Evolutionary conservation across 2,113 vertebrate species (phyloP).

Genomic region (Prietella phreatophila): DNA sequence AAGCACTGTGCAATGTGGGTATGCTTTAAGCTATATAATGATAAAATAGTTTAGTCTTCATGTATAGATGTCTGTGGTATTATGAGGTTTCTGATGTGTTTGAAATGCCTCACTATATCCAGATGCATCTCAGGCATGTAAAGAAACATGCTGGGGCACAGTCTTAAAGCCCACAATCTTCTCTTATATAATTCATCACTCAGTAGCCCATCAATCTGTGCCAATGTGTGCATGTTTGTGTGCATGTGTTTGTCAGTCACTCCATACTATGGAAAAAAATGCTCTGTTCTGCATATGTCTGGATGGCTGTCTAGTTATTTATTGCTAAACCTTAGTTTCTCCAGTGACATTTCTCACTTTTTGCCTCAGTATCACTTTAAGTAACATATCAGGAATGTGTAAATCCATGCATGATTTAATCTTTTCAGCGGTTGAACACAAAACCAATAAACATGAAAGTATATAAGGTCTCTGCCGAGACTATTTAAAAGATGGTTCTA

Average conservation of each 20-base stretch:
- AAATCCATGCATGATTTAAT: neutral
- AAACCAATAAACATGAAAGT: neutral
- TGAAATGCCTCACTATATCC: slow-evolving; percentile 10
- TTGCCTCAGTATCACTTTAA: neutral
- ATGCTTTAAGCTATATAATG: neutral
- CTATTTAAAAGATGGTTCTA: slow-evolving; percentile 37
- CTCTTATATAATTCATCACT: slow-evolving; percentile 47
- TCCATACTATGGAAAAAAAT: slow-evolving; percentile 5
- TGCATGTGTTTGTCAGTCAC: neutral
- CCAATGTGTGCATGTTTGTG: slow-evolving; percentile 4
- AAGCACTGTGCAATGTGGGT: neutral
- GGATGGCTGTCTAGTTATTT: neutral
- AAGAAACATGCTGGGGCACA: slow-evolving; percentile 36
- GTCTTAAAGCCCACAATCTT: slow-evolving; percentile 10
- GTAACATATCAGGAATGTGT: slow-evolving; percentile 12
- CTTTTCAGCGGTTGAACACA: neutral
- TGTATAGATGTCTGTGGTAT: slow-evolving; percentile 27
- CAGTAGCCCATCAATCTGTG: slow-evolving; percentile 33
- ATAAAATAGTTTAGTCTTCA: neutral
- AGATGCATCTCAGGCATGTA: slow-evolving; percentile 44
- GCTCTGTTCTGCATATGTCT: neutral
- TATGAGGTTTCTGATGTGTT: neutral
- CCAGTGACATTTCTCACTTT: neutral
- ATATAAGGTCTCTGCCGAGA: neutral
- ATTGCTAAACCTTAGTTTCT: neutral